Conservation (phyloP, 1,140 invertebrate genomes). For the Hycleus phaleratus region DNA sequence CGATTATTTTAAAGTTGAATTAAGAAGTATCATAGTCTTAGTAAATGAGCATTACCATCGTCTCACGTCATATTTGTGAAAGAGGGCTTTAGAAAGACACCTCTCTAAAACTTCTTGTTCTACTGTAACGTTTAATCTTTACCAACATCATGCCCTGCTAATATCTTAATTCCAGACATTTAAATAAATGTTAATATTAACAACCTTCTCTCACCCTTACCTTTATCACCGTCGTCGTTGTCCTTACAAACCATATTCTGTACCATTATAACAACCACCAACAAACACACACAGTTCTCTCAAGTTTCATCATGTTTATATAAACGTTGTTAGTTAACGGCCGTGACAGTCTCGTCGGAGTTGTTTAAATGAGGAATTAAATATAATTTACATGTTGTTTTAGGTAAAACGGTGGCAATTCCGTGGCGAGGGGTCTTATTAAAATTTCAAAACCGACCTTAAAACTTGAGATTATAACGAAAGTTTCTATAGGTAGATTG, state of each 20-base stretch:
- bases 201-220: conserved; percentile 1
- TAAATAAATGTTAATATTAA: conserved; percentile 35
- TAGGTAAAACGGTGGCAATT: conserved; percentile 5
- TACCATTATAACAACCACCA: too few relatives aligned
- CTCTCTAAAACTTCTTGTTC: conserved; percentile 17
- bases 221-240: too few relatives aligned
- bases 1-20: too few relatives aligned
- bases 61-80: too few relatives aligned
- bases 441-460: not conserved
- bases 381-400: conserved; percentile 15
- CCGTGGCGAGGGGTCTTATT: not conserved
- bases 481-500: too few relatives aligned
- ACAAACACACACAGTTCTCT: not conserved
- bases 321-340: conserved; percentile 10
- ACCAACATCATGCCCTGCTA: conserved; percentile 23
- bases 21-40: too few relatives aligned
- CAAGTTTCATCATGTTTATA: conserved; percentile 14
- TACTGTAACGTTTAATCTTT: conserved; percentile 24
- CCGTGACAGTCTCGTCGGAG: conserved; percentile 11
- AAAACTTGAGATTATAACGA: too few relatives aligned
- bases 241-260: too few relatives aligned
- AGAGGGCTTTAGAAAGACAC: conserved; percentile 5
- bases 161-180: conserved; percentile 34
- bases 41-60: too few relatives aligned
- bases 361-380: conserved; percentile 15